These are phyloP conservation scores for Drosophila elegans DNA, from an alignment of 1,140 invertebrate species.

Conservation along the genomic window DNA sequence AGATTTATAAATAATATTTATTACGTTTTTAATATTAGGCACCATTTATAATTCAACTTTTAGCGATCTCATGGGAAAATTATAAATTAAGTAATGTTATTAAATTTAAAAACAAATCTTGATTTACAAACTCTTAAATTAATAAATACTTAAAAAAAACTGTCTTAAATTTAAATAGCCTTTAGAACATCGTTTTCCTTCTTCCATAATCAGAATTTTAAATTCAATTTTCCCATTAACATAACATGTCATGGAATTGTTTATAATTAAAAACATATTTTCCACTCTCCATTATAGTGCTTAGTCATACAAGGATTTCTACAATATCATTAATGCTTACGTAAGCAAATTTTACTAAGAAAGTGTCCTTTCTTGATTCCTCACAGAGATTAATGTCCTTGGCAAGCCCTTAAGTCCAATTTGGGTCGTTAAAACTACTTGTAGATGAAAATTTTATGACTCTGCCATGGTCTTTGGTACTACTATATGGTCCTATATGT, in stretches of 20 bases:
- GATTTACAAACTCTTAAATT: too few relatives aligned
- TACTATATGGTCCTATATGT: constrained; percentile 16
- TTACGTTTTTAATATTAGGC: too few relatives aligned
- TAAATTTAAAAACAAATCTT: too few relatives aligned
- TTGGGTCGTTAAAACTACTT: constrained; percentile 51
- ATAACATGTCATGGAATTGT: neutral
- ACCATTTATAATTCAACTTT: too few relatives aligned
- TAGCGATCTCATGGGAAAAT: too few relatives aligned
- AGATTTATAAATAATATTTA: too few relatives aligned
- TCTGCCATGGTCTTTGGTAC: constrained; percentile 32
- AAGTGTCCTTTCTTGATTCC: constrained; percentile 3
- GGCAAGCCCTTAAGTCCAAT: constrained; percentile 43
- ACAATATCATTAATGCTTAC: constrained; percentile 20
- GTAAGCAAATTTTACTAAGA: constrained; percentile 10
- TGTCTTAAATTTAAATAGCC: too few relatives aligned
- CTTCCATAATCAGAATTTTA: too few relatives aligned
- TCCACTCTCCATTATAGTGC: constrained; percentile 2
- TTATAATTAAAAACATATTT: constrained; percentile 14
- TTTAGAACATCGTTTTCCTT: too few relatives aligned
- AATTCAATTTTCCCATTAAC: neutral
- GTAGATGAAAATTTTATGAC: constrained; percentile 53
- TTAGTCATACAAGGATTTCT: constrained; percentile 10
- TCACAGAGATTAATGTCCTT: constrained; percentile 19
- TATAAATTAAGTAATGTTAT: too few relatives aligned
- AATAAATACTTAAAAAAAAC: too few relatives aligned